Base-by-base conservation (phyloP, 2,797 vertebrate species). In the Oceanodroma leucorhoa region DNA sequence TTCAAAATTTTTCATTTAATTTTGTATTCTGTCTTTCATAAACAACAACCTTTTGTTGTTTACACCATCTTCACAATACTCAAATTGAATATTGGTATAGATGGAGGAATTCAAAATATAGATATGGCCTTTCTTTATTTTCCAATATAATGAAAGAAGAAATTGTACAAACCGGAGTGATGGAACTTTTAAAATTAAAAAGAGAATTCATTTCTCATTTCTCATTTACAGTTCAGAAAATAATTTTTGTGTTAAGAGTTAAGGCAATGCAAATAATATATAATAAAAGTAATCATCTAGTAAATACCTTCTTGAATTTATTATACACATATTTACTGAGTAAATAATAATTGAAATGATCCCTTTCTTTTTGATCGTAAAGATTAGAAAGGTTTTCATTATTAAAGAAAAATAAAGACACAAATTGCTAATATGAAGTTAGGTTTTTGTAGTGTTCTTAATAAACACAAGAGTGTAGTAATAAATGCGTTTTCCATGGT, bases 231-330 rank as follows among this genome's bases (percentile, higher is more conserved):
- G 26, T 72, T 82, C 43, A 65, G 40, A 92, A 93, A 79, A 76
- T 43, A 75, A 65, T 84, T 11, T 65, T 51, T 84, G n/a, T 43
- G 26, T 10, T 58, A 66, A 62, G 77, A 79, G 24, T 15, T 83
- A 87, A 89, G 57, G 58, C 30, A 94, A 58, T 51, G 15, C 10
- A 87, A 91, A 91, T 70, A 89, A 77, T 86, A 82, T 93, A 85
- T 66, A 83, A 45, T 61, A 70, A 53, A 29, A 65, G 34, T 67
- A 89, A 84, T 87, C 7, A 66, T 40, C 46, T 83, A 32, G 40
- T 70, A 87, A 94, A 90, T 58, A 66, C 8, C 3, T 73, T 82
- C 14, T 45, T 80, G 60, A 72, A 72, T 94, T 92, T 92, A 79
- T 93, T 79, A 50, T 22, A 61, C 8, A 62, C 9, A 69, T 34